Percentiles rank a stretch among this genome's conserved stretches.
Evolutionary conservation across 2,113 vertebrate species (phyloP).

Genomic region (Onychorhynchus coronatus): DNA sequence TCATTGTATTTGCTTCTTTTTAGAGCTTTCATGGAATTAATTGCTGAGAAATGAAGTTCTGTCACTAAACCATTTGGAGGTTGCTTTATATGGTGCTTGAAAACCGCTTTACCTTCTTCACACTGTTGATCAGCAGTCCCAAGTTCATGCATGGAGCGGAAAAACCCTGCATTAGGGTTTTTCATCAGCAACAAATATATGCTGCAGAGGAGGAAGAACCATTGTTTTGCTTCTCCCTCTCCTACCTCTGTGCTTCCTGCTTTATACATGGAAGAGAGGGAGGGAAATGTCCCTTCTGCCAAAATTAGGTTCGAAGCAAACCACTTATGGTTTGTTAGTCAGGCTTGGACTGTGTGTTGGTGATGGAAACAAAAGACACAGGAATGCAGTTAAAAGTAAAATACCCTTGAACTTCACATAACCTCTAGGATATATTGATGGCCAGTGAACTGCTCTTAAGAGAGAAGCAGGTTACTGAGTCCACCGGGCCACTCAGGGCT

Average conservation of each 20-base stretch:
- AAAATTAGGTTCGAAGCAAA: not conserved
- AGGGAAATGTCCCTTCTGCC: not conserved
- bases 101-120: not conserved
- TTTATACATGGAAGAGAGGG: not conserved
- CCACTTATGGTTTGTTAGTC: not conserved
- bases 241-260: not conserved
- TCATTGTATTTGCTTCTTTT: not conserved
- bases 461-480: not conserved
- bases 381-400: not conserved
- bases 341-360: not conserved
- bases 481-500: not conserved
- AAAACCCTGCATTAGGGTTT: not conserved
- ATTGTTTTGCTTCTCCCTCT: not conserved
- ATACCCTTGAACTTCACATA: not conserved
- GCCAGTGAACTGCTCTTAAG: slow-evolving; percentile 15
- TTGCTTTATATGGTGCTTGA: not conserved
- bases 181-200: not conserved
- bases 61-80: not conserved
- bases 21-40: not conserved
- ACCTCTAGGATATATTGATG: not conserved
- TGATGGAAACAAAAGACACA: not conserved
- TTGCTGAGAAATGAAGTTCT: not conserved
- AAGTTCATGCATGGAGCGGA: not conserved
- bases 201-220: not conserved
- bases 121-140: not conserved